Evolutionary conservation across 2,888 invertebrate species (phyloP).

Genomic region (Salpingus planirostris): DNA sequence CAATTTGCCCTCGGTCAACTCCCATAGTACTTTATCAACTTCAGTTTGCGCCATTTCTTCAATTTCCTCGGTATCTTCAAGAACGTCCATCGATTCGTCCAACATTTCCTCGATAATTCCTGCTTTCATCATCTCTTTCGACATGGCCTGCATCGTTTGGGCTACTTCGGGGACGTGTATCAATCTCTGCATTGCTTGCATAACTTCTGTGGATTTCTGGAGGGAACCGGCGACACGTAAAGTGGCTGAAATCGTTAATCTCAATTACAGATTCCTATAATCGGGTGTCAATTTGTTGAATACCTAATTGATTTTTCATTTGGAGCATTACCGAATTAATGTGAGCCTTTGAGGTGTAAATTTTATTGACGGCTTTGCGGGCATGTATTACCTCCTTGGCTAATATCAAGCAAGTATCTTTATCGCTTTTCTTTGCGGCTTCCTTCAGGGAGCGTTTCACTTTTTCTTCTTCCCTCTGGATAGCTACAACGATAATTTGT

Average conservation of each 20-base stretch:
- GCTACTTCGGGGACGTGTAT: slow-evolving; percentile 89
- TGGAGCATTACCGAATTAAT: slow-evolving; percentile 92
- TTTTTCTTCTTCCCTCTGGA: slow-evolving; percentile 95
- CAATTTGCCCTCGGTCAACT: slow-evolving; percentile 82
- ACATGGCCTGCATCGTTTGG: slow-evolving; percentile 93
- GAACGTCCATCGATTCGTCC: slow-evolving; percentile 90
- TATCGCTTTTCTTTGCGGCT: slow-evolving; percentile 90
- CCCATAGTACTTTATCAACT: slow-evolving; percentile 61
- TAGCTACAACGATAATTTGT: slow-evolving; percentile 48
- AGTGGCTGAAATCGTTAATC: slow-evolving; percentile 56
- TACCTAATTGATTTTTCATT: slow-evolving; percentile 96
- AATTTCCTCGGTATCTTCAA: slow-evolving; percentile 90
- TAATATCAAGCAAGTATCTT: slow-evolving; percentile 85
- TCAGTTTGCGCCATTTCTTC: slow-evolving; percentile 94
- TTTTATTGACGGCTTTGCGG: slow-evolving; percentile 79
- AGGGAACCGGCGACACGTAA: slow-evolving; percentile 87
- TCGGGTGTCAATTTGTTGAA: too few relatives aligned
- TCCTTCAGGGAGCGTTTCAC: slow-evolving; percentile 89
- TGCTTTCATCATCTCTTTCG: slow-evolving; percentile 98
- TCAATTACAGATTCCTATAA: too few relatives aligned
- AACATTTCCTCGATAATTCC: slow-evolving; percentile 99
- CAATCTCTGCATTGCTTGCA: slow-evolving; percentile 94
- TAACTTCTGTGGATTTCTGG: slow-evolving; percentile 94
- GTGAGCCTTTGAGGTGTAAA: slow-evolving; percentile 95
- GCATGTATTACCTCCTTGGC: slow-evolving; percentile 90